Evolutionary conservation across 2,888 invertebrate species (phyloP).

Genomic region (Ophioninae sp.): DNA sequence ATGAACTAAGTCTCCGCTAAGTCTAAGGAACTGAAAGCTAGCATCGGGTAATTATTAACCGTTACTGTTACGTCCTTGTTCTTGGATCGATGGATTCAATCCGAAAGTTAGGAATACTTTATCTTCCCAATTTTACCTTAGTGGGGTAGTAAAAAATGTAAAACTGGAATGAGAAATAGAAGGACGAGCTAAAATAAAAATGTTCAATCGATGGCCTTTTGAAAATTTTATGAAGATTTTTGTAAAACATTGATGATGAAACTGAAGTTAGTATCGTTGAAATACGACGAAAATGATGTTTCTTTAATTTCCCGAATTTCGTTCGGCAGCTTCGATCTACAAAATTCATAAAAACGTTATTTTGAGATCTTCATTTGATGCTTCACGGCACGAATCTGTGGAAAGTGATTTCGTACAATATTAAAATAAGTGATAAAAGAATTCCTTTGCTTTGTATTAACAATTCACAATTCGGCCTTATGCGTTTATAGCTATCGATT

Average conservation of each 20-base stretch:
- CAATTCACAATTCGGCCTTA: too few relatives aligned
- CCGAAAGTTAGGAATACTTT: not conserved
- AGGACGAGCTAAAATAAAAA: not conserved
- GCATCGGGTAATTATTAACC: not conserved
- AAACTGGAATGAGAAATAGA: not conserved
- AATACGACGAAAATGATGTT: too few relatives aligned
- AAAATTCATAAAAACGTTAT: too few relatives aligned
- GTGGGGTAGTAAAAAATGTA: not conserved
- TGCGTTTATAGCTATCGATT: not conserved
- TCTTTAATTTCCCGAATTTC: too few relatives aligned
- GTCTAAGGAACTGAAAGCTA: not conserved
- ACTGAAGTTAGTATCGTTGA: too few relatives aligned
- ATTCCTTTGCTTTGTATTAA: too few relatives aligned
- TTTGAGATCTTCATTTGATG: too few relatives aligned
- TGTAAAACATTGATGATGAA: too few relatives aligned
- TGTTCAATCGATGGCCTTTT: not conserved
- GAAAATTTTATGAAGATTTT: not conserved
- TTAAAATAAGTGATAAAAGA: too few relatives aligned
- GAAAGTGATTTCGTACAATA: too few relatives aligned
- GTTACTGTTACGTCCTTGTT: not conserved
- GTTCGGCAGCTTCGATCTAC: too few relatives aligned
- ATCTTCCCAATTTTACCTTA: not conserved
- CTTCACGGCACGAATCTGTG: too few relatives aligned
- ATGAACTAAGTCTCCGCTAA: not conserved
- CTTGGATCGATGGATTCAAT: not conserved